Evolutionary conservation across 2,888 invertebrate genomes (phyloP), one percentile per base, ranked within the genome.

Genomic region (Drosophila crucigera): DNA sequence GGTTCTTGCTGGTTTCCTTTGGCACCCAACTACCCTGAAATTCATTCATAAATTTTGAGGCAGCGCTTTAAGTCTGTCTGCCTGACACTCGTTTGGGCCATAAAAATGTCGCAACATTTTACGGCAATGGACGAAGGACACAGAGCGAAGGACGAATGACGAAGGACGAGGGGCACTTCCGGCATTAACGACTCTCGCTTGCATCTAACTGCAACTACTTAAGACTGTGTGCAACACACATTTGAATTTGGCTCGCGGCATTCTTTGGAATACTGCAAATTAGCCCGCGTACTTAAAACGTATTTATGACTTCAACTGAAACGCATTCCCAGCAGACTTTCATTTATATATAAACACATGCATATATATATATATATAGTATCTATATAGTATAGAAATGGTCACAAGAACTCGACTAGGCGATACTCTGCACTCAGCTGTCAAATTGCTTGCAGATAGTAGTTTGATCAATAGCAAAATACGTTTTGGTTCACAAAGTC

Each of bases 101-200:
- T 85, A 85, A 85, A 85, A 85, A 83, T 89, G 90, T 85, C 90
- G 89, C 85, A 86, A 86, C 78, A 88, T 81, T 89, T 88, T 88
- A 90, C 83, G 90, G 71, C 49, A 43, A 49, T 72, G 66, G 63
- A 82, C 76, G 64, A 25, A 39, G 22, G 22, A 19, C n/a, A 10
- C 3, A 16, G 16, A 0, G 11, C 33, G 35, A 35, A 54, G n/a
- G 31, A 16, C 39, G 28, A 43, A 31, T 30, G 3, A 28, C 14
- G 22, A 9, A 28, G 61, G 22, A 54, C 22, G 84, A 73, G 84
- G 83, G 83, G 82, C 84, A 90, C 90, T 90, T 90, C 84, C 84
- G 89, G 89, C 83, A 79, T 82, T 78, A 83, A 81, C 83, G 79
- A 80, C 79, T 68, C 31, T 5, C 22, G 19, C 37, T 28, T 41